Percentiles rank a stretch among this genome's conserved stretches.
Conservation (phyloP, 2,113 vertebrate species). For the Pygathrix nemaeus region DNA sequence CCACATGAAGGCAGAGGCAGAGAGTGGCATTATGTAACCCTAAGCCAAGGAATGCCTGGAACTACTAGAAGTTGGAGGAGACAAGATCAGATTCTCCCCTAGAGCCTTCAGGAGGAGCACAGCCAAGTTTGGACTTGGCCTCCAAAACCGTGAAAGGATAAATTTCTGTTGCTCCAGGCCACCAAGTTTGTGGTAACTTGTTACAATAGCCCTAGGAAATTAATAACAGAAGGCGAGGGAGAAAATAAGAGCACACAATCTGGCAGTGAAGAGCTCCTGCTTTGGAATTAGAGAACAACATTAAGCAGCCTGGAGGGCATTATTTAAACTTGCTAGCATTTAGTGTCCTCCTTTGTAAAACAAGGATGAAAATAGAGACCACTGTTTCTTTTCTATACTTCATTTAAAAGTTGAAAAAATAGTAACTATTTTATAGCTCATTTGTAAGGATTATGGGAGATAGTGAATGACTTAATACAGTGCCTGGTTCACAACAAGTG, state of each 20-base stretch:
- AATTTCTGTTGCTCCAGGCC: neutral
- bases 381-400: neutral
- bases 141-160: neutral
- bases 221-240: neutral
- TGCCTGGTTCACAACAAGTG: neutral
- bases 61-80: neutral
- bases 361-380: neutral
- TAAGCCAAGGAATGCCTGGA: neutral
- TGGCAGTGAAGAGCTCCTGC: neutral
- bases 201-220: neutral
- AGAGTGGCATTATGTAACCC: neutral
- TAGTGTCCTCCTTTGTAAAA: neutral
- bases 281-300: neutral
- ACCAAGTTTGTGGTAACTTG: neutral
- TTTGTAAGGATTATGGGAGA: neutral
- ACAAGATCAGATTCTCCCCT: neutral
- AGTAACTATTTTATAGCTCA: neutral
- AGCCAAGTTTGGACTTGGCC: neutral
- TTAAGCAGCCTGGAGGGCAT: neutral
- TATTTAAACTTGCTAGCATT: neutral
- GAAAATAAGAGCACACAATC: neutral
- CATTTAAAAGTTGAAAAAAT: constrained; percentile 10
- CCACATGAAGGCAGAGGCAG: neutral
- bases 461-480: neutral
- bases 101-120: neutral